phyloP scores from a whole-genome alignment of 2,113 vertebrate species.

The Brachyhypopomus occidentalis region DNA sequence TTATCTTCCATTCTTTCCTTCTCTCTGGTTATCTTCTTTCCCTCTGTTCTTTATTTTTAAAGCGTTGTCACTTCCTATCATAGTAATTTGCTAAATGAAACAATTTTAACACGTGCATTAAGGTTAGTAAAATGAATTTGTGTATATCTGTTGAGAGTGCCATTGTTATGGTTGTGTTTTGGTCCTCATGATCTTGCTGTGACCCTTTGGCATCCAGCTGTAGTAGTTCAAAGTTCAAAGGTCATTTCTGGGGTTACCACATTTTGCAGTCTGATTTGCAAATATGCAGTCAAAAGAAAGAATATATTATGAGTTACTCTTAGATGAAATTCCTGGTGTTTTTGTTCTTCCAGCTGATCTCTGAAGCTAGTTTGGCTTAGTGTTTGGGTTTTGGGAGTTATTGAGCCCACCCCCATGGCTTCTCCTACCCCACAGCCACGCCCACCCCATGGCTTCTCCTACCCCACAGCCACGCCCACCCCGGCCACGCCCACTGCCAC shows the following conservation, averaged over 20 bases:
- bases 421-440: slow-evolving; percentile 4
- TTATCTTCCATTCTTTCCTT: not conserved
- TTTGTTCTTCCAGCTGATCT: not conserved
- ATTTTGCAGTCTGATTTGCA: not conserved
- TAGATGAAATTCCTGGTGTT: not conserved
- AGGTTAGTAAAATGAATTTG: not conserved
- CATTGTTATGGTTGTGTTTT: slow-evolving; percentile 11
- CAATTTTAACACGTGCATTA: not conserved
- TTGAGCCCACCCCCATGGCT: slow-evolving; percentile 27
- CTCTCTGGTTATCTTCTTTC: not conserved
- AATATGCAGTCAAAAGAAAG: not conserved
- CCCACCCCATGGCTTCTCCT: slow-evolving; percentile 30
- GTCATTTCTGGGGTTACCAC: not conserved
- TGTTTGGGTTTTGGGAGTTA: not conserved
- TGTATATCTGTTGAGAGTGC: not conserved
- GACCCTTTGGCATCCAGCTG: slow-evolving; percentile 11
- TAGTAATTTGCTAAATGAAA: not conserved
- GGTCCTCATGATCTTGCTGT: not conserved
- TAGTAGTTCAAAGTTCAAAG: not conserved
- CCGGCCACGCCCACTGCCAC: slow-evolving; percentile 21
- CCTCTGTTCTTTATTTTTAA: not conserved
- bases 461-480: not conserved
- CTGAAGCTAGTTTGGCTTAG: no score
- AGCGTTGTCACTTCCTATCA: not conserved
- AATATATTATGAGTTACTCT: not conserved